Conservation (phyloP, 2,888 invertebrate genomes). For the Eristalis arbustorum region DNA sequence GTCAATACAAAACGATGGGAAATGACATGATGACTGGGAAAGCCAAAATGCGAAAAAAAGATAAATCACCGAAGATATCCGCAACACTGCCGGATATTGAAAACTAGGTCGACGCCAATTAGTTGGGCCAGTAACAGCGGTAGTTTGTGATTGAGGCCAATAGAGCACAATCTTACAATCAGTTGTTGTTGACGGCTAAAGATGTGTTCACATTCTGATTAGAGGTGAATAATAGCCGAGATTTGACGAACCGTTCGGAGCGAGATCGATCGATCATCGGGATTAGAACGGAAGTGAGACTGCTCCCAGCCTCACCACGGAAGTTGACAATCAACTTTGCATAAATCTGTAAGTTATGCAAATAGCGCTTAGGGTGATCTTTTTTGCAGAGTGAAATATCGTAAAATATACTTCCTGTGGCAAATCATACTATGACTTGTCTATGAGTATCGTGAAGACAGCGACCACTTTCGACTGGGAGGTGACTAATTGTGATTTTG, state of each 20-base stretch:
- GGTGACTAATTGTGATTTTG: too few species aligned
- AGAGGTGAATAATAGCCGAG: neutral
- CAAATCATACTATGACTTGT: neutral
- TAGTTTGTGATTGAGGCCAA: neutral
- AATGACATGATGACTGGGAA: constrained; percentile 18
- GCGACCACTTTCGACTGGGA: too few species aligned
- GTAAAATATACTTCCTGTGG: neutral
- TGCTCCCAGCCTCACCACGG: neutral
- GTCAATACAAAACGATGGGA: constrained; percentile 51
- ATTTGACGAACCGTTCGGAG: neutral
- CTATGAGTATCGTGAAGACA: too few species aligned
- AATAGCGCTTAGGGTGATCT: neutral
- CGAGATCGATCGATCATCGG: neutral
- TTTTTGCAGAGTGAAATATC: neutral
- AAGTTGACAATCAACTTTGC: neutral
- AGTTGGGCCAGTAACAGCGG: neutral
- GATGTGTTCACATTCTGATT: constrained; percentile 1
- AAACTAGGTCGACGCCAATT: constrained; percentile 46
- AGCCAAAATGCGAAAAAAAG: constrained; percentile 1
- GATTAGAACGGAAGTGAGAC: neutral
- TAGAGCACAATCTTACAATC: constrained; percentile 8
- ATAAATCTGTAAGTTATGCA: neutral
- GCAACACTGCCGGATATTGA: constrained; percentile 38
- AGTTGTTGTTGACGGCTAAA: neutral
- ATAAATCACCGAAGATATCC: constrained; percentile 25